phyloP scores from a whole-genome alignment of 2,113 vertebrate genomes.

The Labeo rohita region DNA sequence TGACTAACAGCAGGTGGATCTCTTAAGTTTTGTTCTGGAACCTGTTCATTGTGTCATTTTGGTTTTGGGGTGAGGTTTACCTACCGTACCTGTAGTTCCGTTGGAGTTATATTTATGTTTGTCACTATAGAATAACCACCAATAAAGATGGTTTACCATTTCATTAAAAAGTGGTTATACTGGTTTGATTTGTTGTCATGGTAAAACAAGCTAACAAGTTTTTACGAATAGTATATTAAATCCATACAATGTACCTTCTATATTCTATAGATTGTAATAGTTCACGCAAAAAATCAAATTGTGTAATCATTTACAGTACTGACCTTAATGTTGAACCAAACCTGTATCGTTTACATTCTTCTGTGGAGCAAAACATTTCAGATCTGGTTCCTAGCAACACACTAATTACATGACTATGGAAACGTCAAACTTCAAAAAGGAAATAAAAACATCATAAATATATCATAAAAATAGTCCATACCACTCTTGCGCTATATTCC shows the following conservation, averaged over 20 bases:
- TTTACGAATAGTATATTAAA: background rate
- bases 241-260: background rate
- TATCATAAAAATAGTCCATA: background rate
- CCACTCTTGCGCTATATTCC: background rate
- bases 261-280: background rate
- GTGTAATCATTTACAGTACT: background rate
- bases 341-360: background rate
- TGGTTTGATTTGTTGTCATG: conserved; percentile 2
- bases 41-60: background rate
- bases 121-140: background rate
- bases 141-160: background rate
- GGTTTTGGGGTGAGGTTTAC: conserved; percentile 4
- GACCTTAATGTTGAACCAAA: background rate
- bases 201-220: background rate
- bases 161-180: background rate
- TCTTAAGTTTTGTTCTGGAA: background rate
- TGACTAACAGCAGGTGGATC: background rate
- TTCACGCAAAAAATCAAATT: background rate
- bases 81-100: too few species aligned
- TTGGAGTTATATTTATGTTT: background rate
- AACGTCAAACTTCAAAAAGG: background rate
- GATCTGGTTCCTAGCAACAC: background rate
- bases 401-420: background rate
- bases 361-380: background rate
- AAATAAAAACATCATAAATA: too few species aligned